Conservation (phyloP, 2,888 invertebrate species). For the Thera obeliscata region DNA sequence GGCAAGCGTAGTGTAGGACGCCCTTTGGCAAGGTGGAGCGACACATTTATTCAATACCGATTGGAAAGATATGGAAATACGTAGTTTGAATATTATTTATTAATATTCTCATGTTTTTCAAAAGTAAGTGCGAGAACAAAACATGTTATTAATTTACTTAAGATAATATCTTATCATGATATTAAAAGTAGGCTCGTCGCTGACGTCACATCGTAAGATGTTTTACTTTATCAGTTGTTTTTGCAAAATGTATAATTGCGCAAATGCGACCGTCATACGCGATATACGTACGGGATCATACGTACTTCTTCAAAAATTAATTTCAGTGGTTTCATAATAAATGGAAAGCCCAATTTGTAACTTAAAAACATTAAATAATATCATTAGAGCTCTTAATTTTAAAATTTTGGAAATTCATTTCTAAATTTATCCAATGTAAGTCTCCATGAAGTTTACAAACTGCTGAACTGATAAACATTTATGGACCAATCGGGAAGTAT, state of each 20-base stretch:
- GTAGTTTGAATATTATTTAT: neutral
- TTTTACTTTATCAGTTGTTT: slow-evolving; percentile 33
- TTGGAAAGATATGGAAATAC: no score
- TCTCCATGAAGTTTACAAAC: no score
- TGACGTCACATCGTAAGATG: slow-evolving; percentile 41
- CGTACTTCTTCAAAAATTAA: neutral
- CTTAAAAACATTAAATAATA: no score
- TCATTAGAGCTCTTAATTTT: no score
- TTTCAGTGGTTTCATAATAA: neutral
- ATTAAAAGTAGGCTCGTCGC: slow-evolving; percentile 31
- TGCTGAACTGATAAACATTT: no score
- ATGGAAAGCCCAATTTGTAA: no score
- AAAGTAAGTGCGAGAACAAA: slow-evolving; percentile 4
- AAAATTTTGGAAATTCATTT: no score
- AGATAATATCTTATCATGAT: slow-evolving; percentile 6
- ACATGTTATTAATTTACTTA: slow-evolving; percentile 21
- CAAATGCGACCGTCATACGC: slow-evolving; percentile 2
- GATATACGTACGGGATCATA: neutral
- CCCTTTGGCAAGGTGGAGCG: no score
- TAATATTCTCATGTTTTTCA: neutral
- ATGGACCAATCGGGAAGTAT: no score
- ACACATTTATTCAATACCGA: no score
- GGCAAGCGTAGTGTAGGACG: no score
- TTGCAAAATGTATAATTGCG: slow-evolving; percentile 8
- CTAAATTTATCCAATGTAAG: no score